Evolutionary conservation across 2,888 invertebrate genomes (phyloP).

Genomic region (Spialia ferax): DNA sequence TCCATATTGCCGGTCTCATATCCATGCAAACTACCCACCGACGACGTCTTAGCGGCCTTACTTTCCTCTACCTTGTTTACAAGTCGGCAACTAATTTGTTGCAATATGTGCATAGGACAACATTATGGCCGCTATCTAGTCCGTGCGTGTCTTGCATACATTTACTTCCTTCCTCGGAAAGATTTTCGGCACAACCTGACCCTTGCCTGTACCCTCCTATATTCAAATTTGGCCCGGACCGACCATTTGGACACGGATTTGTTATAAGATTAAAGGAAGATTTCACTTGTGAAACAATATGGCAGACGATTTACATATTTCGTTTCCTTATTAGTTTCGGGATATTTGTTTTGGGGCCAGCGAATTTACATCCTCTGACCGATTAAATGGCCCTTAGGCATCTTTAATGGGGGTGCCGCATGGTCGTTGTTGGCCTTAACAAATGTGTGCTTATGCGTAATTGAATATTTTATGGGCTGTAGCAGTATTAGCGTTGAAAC

Average conservation of each 20-base stretch:
- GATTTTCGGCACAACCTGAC: constrained; percentile 70
- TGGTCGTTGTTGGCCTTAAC: constrained; percentile 85
- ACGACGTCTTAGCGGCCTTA: constrained; percentile 80
- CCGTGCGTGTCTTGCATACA: constrained; percentile 86
- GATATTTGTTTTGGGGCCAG: constrained; percentile 86
- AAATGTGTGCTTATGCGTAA: constrained; percentile 86
- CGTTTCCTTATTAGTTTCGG: constrained; percentile 87
- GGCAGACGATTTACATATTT: constrained; percentile 86
- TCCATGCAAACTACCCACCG: constrained; percentile 86
- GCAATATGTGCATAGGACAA: constrained; percentile 87
- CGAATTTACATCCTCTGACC: constrained; percentile 87
- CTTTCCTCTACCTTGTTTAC: constrained; percentile 84
- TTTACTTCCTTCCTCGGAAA: constrained; percentile 75
- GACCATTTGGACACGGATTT: constrained; percentile 87
- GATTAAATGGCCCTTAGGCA: constrained; percentile 87
- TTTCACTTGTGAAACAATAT: constrained; percentile 87
- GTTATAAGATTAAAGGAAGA: constrained; percentile 88
- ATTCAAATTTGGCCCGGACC: constrained; percentile 83
- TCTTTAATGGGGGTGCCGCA: constrained; percentile 87
- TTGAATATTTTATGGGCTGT: constrained; percentile 84
- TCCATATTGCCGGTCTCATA: constrained; percentile 85
- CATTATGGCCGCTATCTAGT: constrained; percentile 83
- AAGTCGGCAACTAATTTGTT: constrained; percentile 87
- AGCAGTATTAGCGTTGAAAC: constrained; percentile 76
- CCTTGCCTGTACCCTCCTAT: constrained; percentile 80